Evolutionary conservation across 2,113 vertebrate genomes (phyloP), one percentile per base, ranked within the genome.

Genomic region (Dendropsophus ebraccatus): DNA sequence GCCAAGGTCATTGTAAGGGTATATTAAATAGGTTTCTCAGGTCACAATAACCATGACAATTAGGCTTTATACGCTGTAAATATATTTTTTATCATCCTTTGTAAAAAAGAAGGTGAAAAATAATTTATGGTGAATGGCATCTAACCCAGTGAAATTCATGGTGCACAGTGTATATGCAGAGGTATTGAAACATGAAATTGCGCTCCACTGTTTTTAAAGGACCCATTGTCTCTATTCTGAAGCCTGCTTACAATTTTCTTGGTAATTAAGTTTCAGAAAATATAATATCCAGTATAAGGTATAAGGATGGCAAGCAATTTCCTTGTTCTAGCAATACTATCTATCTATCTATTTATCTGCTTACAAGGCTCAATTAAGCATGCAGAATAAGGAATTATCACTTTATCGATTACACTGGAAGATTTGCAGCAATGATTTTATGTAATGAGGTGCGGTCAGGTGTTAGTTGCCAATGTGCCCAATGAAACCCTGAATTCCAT

Each of bases 1-100:
- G 89, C 75, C 88, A 93, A 93, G 91, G 90, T 92, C 91, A 90
- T 77, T 49, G 84, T 88, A n/a, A n/a, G n/a, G n/a, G n/a, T n/a
- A n/a, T n/a, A n/a, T n/a, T n/a, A 92, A 91, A 91, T 90, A 91
- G 88, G 92, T 93, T 93, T 79, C 45, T 85, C 87, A 89, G 89
- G 89, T 90, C 91, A 90, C 82, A 0, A 49, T 88, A 70, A 88
- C 45, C 67, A 77, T 28, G 88, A 85, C 83, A 85, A 77, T 69
- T 25, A 0, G 17, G 8, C 10, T 5, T 78, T 0, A 67, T 69
- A 67, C 52, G 50, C 23, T 81, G 47, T 45, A 84, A 47, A 87
- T 90, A 75, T 87, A 88, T 87, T 89, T 89, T 41, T 67, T 81
- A 84, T 84, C 16, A 83, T 89, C 70, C 4, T 37, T 89, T 85